phyloP scores from a whole-genome alignment of 2,888 invertebrate genomes.

The Lasioglossum figueresi region DNA sequence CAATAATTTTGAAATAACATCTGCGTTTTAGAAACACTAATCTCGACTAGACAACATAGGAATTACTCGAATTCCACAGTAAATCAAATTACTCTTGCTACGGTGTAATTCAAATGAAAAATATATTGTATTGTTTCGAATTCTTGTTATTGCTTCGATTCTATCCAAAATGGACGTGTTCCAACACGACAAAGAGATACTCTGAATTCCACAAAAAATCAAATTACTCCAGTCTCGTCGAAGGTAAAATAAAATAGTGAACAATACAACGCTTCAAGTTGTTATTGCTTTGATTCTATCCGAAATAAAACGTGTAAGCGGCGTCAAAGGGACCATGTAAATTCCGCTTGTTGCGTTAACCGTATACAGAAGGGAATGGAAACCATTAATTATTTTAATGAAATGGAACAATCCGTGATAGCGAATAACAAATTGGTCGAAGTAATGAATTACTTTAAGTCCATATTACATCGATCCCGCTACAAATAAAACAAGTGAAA shows the following conservation, averaged over 20 bases:
- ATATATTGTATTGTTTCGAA: not conserved
- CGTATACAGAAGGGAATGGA: not conserved
- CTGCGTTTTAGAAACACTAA: not conserved
- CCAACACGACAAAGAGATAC: not conserved
- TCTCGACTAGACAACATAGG: accelerated
- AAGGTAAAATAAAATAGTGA: not conserved
- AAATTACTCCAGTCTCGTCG: not conserved
- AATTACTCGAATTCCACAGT: not conserved
- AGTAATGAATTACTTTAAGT: not conserved
- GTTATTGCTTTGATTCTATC: too few species aligned
- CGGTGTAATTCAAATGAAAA: not conserved
- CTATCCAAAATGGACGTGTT: not conserved
- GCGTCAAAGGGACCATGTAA: not conserved
- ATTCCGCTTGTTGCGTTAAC: not conserved
- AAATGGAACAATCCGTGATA: not conserved
- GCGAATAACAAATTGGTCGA: not conserved
- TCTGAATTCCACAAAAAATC: not conserved
- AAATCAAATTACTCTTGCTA: not conserved
- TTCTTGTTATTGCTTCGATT: not conserved
- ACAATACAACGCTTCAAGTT: not conserved
- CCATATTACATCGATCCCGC: not conserved
- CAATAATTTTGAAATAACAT: not conserved
- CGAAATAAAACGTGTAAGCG: not conserved
- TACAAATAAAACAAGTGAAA: not conserved
- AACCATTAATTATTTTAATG: not conserved